Evolutionary conservation across 2,113 vertebrate genomes (phyloP), one percentile per base, ranked within the genome.

Genomic region (Chaetura pelagica): DNA sequence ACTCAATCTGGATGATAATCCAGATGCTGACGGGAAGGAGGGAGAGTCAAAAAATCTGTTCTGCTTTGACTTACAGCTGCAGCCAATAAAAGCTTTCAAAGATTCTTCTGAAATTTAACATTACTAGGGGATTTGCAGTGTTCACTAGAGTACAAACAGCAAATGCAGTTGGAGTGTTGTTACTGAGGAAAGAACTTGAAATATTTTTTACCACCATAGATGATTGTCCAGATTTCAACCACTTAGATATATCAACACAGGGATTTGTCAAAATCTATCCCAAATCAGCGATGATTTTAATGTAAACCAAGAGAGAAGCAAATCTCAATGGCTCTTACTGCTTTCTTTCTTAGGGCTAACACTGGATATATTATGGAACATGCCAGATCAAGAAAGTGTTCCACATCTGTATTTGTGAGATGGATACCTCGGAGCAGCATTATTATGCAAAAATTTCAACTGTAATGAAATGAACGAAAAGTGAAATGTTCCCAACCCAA

Each of bases 1-100:
- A 62, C 59, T 81, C 30, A 1, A 1, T 29, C 38, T 8, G 42
- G 67, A 80, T 26, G 29, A 80, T 27, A 80, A 85, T 44, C 55
- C 59, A 94, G 79, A 83, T 87, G 67, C 72, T 83, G 57, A 17
- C 87, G 66, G 17, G 58, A 71, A 77, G 69, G 59, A 94, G 57
- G 58, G 42, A 78, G 61, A 77, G 69, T 58, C 20, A 77, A 16
- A 74, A 54, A 78, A 61, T 72, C 84, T 85, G 67, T 59, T 93
- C 72, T 93, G 59, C 82, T 95, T 67, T 93, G 85, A 69, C 64
- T 93, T 96, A 38, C 93, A 97, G 84, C 91, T 93, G 93, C 75
- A 73, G 93, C 71, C 85, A 95, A 92, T 93, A 94, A 97, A 91
- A 85, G 72, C 75, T 94, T 96, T 96, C 87, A 92, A 96, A 96